phyloP scores from a whole-genome alignment of 2,888 invertebrate species.

The Chrysomela aeneicollis region DNA sequence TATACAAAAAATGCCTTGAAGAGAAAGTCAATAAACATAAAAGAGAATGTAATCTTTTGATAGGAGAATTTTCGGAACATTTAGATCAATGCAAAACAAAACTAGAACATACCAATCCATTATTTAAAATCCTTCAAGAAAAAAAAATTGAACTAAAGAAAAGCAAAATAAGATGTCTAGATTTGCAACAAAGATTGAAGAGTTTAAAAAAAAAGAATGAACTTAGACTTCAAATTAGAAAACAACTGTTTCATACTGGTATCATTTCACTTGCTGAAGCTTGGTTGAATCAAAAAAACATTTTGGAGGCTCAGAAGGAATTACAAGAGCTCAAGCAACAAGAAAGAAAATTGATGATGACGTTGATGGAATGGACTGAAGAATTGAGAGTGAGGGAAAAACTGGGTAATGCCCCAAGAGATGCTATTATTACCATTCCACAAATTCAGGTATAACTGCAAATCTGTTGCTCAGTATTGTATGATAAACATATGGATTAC shows the following conservation, averaged over 20 bases:
- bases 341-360: constrained; percentile 23
- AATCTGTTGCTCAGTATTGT: not conserved
- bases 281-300: constrained; percentile 28
- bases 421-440: constrained; percentile 13
- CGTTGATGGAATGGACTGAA: constrained; percentile 22
- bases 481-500: no score
- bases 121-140: constrained; percentile 27
- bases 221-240: constrained; percentile 16
- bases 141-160: constrained; percentile 25
- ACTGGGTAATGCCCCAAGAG: constrained; percentile 9
- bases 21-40: constrained; percentile 20
- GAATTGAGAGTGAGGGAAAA: constrained; percentile 23
- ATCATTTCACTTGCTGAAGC: constrained; percentile 24
- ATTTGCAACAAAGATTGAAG: constrained; percentile 22
- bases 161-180: constrained; percentile 23
- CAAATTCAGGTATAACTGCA: constrained; percentile 24
- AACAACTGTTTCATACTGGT: constrained; percentile 26
- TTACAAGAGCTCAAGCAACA: constrained; percentile 16
- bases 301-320: constrained; percentile 8
- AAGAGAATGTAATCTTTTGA: constrained; percentile 20
- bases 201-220: constrained; percentile 15
- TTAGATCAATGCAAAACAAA: constrained; percentile 23
- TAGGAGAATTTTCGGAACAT: constrained; percentile 20
- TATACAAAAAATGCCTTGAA: constrained; percentile 24
- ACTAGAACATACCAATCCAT: constrained; percentile 27